These are phyloP conservation scores for Cantharis lateralis DNA, from an alignment of 2,888 invertebrate species.

Conservation along the genomic window DNA sequence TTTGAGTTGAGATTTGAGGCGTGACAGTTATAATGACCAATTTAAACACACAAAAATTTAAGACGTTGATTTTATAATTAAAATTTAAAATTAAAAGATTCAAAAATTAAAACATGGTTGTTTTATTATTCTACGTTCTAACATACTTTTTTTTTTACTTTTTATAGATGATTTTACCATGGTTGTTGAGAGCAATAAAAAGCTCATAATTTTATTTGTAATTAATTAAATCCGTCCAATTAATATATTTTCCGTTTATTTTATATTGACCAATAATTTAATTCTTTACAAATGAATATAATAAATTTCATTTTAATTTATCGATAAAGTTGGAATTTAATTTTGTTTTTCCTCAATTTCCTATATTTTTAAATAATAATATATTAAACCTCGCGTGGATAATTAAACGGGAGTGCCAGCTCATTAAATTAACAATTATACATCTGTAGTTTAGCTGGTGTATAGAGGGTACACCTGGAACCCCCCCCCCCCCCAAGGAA, in stretches of 20 bases:
- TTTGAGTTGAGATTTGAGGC: constrained; percentile 38
- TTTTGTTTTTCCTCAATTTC: neutral
- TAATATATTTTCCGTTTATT: neutral
- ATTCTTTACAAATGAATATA: neutral
- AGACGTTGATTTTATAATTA: neutral
- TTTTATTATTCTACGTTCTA: neutral
- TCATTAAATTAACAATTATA: neutral
- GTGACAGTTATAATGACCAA: constrained; percentile 37
- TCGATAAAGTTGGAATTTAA: neutral
- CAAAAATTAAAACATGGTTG: neutral
- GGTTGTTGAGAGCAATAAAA: neutral
- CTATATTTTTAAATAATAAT: neutral
- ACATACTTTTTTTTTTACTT: neutral
- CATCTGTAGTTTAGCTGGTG: no score
- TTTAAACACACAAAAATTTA: constrained; percentile 12
- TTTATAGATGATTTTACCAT: neutral
- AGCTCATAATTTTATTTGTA: neutral
- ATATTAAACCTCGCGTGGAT: neutral
- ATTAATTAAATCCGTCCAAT: neutral
- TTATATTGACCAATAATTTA: neutral
- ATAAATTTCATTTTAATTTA: neutral
- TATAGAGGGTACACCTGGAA: no score
- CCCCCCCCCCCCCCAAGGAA: no score
- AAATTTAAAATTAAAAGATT: neutral
- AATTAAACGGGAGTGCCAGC: neutral